A percentile compares a stretch with the other conserved stretches of the same genome.
phyloP scores from a whole-genome alignment of 1,140 invertebrate species.

The Artemia franciscana region DNA sequence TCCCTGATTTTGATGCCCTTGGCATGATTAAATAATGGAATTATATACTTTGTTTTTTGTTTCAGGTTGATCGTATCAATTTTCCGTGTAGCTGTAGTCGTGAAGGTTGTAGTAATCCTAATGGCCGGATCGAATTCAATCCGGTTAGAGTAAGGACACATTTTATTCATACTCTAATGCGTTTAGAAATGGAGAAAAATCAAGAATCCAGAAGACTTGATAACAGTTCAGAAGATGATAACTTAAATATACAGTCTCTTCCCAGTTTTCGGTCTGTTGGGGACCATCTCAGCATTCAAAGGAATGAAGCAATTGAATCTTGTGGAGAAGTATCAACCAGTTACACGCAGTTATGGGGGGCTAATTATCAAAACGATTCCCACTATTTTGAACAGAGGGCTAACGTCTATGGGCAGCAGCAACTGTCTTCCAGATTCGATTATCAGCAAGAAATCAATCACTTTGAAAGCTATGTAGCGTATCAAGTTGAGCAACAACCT shows the following conservation, averaged over 20 bases:
- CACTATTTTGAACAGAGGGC: no score
- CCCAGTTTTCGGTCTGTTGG: neutral
- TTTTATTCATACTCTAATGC: conserved; percentile 89
- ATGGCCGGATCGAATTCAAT: conserved; percentile 86
- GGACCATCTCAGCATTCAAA: neutral
- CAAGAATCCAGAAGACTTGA: conserved; percentile 17
- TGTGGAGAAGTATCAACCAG: neutral
- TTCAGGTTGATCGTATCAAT: conserved; percentile 63
- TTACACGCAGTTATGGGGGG: neutral
- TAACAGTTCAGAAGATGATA: no score
- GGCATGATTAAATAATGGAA: no score
- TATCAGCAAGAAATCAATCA: no score
- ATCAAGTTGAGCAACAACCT: no score
- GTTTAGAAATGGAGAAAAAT: conserved; percentile 69
- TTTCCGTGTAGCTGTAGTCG: conserved; percentile 90
- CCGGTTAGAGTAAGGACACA: conserved; percentile 85
- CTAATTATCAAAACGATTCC: no score
- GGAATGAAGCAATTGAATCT: neutral
- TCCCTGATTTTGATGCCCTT: no score
- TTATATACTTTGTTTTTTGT: no score
- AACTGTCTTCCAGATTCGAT: no score
- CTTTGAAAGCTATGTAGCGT: no score
- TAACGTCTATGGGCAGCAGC: no score
- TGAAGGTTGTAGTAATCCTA: conserved; percentile 76
- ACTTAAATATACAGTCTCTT: no score